These are phyloP conservation scores for Phallusia fumigata DNA, from an alignment of 23 tunicate genomes.

Conservation along the genomic window DNA sequence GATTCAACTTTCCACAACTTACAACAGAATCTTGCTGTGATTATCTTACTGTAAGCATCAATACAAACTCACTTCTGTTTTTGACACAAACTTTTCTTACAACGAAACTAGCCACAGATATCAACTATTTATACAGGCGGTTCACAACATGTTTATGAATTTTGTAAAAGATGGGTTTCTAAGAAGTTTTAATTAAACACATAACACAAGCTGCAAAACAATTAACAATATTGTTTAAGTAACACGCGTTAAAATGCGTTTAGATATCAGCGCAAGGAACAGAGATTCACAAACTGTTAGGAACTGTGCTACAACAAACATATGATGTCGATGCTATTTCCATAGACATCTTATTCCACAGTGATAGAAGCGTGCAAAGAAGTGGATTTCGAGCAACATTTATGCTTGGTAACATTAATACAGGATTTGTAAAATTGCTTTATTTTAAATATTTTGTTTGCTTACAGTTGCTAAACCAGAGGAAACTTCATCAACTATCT, in stretches of 20 bases:
- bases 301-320: neutral
- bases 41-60: neutral
- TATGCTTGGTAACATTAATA: neutral
- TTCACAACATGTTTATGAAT: too few species aligned
- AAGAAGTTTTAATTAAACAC: too few species aligned
- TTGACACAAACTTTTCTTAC: too few species aligned
- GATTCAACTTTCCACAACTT: neutral
- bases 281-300: neutral
- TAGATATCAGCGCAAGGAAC: neutral
- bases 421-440: too few species aligned
- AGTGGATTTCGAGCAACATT: neutral
- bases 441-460: too few species aligned
- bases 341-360: neutral
- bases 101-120: too few species aligned
- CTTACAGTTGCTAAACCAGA: neutral
- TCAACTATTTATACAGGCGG: too few species aligned
- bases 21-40: neutral
- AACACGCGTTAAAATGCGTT: neutral
- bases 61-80: too few species aligned
- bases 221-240: neutral
- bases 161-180: too few species aligned
- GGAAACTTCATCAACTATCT: neutral
- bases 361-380: constrained; percentile 16
- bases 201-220: neutral
- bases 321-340: neutral